A percentile compares a stretch with the other conserved stretches of the same genome.
Conservation (phyloP, 2,797 vertebrate species). For the Cirrhinus mrigala region DNA sequence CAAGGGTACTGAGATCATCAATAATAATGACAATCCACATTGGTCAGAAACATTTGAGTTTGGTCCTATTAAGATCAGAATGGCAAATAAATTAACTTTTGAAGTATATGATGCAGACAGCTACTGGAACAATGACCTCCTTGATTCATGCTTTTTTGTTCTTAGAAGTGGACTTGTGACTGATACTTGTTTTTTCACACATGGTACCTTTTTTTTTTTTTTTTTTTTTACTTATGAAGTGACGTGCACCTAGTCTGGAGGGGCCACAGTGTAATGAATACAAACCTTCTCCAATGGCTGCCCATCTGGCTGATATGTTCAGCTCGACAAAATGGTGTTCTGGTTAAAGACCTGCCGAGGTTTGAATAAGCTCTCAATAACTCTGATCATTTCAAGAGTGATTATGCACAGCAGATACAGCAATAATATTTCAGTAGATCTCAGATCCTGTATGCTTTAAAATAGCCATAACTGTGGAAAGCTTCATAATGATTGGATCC, state of each 20-base stretch:
- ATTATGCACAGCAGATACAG: neutral
- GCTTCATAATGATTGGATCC: too few relatives aligned
- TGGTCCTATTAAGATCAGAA: conserved; percentile 38
- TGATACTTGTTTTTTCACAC: conserved; percentile 58
- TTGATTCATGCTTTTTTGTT: neutral
- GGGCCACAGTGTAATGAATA: conserved; percentile 58
- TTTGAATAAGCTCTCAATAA: conserved; percentile 10
- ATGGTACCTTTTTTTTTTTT: conserved; percentile 67
- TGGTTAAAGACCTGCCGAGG: conserved; percentile 36
- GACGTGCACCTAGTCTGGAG: conserved; percentile 65
- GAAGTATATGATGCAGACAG: conserved; percentile 28
- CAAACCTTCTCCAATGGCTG: conserved; percentile 1
- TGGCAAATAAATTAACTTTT: neutral
- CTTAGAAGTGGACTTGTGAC: neutral
- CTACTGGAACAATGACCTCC: neutral
- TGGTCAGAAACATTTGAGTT: conserved; percentile 61
- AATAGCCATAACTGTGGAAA: too few relatives aligned
- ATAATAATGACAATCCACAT: neutral
- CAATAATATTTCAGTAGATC: too few relatives aligned
- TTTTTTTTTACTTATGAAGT: conserved; percentile 62
- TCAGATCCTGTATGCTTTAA: too few relatives aligned
- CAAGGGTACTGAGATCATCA: neutral
- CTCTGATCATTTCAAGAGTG: neutral
- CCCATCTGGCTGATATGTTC: conserved; percentile 37
- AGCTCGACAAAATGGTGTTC: conserved; percentile 52